These are phyloP conservation scores for Sturnus vulgaris DNA, from an alignment of 2,113 vertebrate species.

Conservation along the genomic window DNA sequence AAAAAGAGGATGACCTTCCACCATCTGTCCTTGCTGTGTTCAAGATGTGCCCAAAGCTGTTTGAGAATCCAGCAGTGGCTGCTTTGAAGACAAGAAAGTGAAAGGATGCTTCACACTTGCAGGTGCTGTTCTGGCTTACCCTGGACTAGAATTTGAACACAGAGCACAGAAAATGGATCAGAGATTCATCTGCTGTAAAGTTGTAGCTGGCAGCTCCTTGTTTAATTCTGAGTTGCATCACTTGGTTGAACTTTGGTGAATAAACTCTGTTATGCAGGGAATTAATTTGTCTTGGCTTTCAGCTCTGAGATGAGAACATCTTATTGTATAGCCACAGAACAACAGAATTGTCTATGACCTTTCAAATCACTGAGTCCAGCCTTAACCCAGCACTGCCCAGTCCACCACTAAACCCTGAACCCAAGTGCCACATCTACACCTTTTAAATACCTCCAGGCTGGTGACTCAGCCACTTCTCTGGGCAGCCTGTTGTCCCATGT, in stretches of 20 bases:
- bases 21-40: neutral
- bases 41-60: neutral
- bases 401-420: neutral
- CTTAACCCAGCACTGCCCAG: neutral
- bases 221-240: neutral
- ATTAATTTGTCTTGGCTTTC: neutral
- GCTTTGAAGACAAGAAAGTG: neutral
- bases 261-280: neutral
- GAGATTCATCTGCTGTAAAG: neutral
- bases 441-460: neutral
- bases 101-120: neutral
- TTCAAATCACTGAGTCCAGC: neutral
- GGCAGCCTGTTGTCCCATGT: neutral
- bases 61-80: neutral
- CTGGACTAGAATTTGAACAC: neutral
- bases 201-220: neutral
- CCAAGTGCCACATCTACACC: neutral
- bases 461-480: neutral
- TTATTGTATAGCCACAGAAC: neutral
- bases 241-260: neutral
- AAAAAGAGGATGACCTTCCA: neutral
- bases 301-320: neutral
- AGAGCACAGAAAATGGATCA: neutral
- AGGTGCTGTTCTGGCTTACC: neutral
- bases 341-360: neutral